Conservation (phyloP, 2,797 vertebrate species). For the Crypturellus tataupa region DNA sequence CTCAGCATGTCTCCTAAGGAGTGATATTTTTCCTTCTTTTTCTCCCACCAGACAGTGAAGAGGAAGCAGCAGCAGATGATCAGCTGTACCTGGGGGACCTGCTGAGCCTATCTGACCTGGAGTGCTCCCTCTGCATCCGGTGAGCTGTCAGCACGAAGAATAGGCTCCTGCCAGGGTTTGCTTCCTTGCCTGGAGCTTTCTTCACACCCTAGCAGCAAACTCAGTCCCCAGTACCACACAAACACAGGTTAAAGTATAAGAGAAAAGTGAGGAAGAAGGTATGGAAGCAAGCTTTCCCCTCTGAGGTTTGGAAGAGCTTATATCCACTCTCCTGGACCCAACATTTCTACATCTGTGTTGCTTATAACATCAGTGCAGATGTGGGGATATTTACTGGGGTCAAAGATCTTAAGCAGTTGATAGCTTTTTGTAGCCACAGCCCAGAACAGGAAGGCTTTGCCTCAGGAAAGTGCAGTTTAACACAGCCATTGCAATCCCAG, state of each 20-base stretch:
- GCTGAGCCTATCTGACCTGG: conserved; percentile 88
- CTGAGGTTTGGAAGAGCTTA: not conserved
- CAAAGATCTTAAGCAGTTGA: not conserved
- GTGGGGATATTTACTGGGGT: not conserved
- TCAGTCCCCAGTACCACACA: not conserved
- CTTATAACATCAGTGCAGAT: not conserved
- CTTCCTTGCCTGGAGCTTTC: not conserved
- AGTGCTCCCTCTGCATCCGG: conserved; percentile 94
- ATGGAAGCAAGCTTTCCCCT: not conserved
- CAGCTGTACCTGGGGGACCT: conserved; percentile 21
- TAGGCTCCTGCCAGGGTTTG: not conserved
- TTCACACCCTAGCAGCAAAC: not conserved
- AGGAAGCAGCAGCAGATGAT: not conserved
- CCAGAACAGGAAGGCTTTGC: not conserved
- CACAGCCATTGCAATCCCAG: not conserved
- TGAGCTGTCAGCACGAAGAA: conserved; percentile 45
- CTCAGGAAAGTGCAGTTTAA: not conserved
- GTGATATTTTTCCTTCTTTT: not conserved
- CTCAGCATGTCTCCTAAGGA: not conserved
- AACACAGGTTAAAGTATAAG: not conserved
- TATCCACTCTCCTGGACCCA: rapidly evolving
- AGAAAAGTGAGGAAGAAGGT: not conserved
- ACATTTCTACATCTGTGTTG: not conserved
- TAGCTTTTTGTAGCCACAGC: not conserved
- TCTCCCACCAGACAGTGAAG: not conserved